Evolutionary conservation across 2,797 vertebrate genomes (phyloP), one percentile per base, ranked within the genome.

Genomic region (Darevskia nairensis): DNA sequence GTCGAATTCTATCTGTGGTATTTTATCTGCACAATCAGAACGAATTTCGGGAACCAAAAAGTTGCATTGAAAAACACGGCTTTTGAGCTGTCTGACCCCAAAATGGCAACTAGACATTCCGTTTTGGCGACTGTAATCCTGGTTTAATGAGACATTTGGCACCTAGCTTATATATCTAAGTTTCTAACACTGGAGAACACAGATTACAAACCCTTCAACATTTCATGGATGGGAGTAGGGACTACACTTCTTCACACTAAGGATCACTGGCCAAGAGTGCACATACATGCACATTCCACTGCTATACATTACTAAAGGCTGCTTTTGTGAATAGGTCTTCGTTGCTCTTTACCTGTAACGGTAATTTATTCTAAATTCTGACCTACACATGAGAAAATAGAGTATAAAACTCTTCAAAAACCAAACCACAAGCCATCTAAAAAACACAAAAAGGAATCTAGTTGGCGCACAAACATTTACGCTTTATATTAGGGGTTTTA

Each of bases 401-500:
- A 83, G 29, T 76, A 29, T 74, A 81, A 90, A 95, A 71, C 6
- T 23, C 11, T 80, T 72, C 89, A 92, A 72, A 72, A 72, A 32
- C 15, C 6, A n/a, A 72, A 72, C 32, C 11, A 72, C 15, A 69
- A 59, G 68, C 2, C n/a, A 72, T 15, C 64, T 61, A 66, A 23
- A 8, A 27, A 27, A 8, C 21, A 27, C 25, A 44, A 46, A 46
- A 46, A 46, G 9, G 46, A 76, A 41, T 74, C 35, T 82, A 92
- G 85, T 91, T 66, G 86, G 55, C 46, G 76, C 69, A 61, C 87
- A 89, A 82, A 76, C 27, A 86, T 81, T 91, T 81, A 50, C 75
- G 19, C 89, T 89, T 89, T 85, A 90, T 59, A 91, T 50, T 86
- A 80, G 61, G 79, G 50, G 92, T 71, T 92, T 44, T 88, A 71